Evolutionary conservation across 2,888 invertebrate genomes (phyloP), one percentile per base, ranked within the genome.

Genomic region (Globia sparganii): DNA sequence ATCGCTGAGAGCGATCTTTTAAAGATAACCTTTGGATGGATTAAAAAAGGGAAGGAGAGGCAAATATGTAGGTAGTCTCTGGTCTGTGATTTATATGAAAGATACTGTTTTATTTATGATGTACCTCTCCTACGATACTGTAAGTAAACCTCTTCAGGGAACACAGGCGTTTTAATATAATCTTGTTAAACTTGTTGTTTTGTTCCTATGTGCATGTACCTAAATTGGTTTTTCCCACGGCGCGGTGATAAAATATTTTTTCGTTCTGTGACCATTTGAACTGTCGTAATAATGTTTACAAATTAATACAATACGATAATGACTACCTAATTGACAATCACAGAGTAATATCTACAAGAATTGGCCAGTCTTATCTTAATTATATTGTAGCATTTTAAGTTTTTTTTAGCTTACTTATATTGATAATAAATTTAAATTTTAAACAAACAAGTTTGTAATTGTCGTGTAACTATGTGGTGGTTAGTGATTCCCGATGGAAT

Each of bases 171-270:
- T n/a, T n/a, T n/a, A n/a, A n/a, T n/a, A n/a, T n/a, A n/a, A n/a
- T n/a, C n/a, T n/a, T n/a, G n/a, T n/a, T n/a, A 43, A 43, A 43
- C 0, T 43, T 43, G 13, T 37, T 1, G 37, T 40, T 40, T 11
- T 40, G 40, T 40, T 40, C 11, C 40, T 40, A 40, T 40, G 40
- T 3, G 40, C 40, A 40, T 28, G 15, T 28, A 28, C 13, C n/a
- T n/a, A n/a, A n/a, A 69, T 25, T 75, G 80, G 76, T 65, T 58
- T 58, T 79, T 80, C 65, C 65, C 79, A 74, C 64, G 68, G n/a
- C 79, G 69, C 64, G 68, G n/a, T 66, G 46, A 58, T 75, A 70
- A 53, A 15, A 34, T 11, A 28, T 40, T 37, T 59, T 66, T 64
- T 75, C 59, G 31, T 56, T 25, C 5, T 18, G n/a, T 69, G 56